These are phyloP conservation scores for Zapus hudsonius DNA, from an alignment of 2,113 vertebrate genomes.

Conservation along the genomic window DNA sequence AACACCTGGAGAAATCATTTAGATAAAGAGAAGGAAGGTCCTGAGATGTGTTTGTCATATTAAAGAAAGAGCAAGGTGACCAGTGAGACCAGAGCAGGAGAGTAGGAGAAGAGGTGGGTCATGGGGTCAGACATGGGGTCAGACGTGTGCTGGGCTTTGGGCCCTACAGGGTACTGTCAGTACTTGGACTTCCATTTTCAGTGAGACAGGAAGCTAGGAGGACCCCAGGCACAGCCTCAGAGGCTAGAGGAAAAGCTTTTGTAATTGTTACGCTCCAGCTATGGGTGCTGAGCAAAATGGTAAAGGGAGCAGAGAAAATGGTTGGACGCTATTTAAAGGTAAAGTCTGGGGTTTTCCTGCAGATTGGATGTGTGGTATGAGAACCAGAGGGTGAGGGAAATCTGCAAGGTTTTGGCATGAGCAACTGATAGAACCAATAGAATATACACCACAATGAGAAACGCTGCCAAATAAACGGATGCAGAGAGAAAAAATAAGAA, in stretches of 20 bases:
- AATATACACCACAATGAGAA: conserved; percentile 6
- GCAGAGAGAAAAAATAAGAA: conserved; percentile 7
- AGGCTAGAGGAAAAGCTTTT: neutral
- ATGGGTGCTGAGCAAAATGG: neutral
- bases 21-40: neutral
- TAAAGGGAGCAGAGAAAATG: neutral
- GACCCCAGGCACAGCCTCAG: neutral
- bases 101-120: neutral
- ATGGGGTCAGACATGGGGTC: neutral
- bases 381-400: neutral
- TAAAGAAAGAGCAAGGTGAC: neutral
- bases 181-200: neutral
- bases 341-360: neutral
- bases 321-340: neutral
- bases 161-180: neutral
- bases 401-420: neutral
- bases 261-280: neutral
- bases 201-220: neutral
- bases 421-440: neutral
- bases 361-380: neutral
- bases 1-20: neutral
- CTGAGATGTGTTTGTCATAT: neutral
- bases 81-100: neutral
- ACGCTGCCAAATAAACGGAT: neutral
- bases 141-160: neutral